Percentiles rank a stretch among this genome's conserved stretches.
Conservation (phyloP, 1,140 invertebrate genomes). For the silkworm (Bombyx mori) region ASM3026992v2 NC_085122.1:6454001-6454500, state of each 20-base stretch:
- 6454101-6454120: too few relatives aligned
- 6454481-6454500: neutral
- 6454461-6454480: neutral
- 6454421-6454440: slow-evolving; percentile 73
- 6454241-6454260: too few relatives aligned
- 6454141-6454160: too few relatives aligned
- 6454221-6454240: neutral
- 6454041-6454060: too few relatives aligned
- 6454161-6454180: slow-evolving; percentile 1
- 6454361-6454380: slow-evolving; percentile 93
- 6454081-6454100: too few relatives aligned
- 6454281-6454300: neutral
- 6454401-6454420: slow-evolving; percentile 92
- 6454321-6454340: slow-evolving; percentile 91
- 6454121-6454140: too few relatives aligned
- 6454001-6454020: too few relatives aligned
- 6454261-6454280: too few relatives aligned
- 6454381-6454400: slow-evolving; percentile 98
- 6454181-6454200: neutral
- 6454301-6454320: slow-evolving; percentile 90
- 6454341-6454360: slow-evolving; percentile 89
- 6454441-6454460: neutral
- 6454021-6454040: too few relatives aligned
- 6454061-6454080: too few relatives aligned
- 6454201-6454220: neutral